A percentile compares a stretch with the other conserved stretches of the same genome.
Evolutionary conservation across 2,113 vertebrate species (phyloP).

Genomic region (Pterophyllum scalare): DNA sequence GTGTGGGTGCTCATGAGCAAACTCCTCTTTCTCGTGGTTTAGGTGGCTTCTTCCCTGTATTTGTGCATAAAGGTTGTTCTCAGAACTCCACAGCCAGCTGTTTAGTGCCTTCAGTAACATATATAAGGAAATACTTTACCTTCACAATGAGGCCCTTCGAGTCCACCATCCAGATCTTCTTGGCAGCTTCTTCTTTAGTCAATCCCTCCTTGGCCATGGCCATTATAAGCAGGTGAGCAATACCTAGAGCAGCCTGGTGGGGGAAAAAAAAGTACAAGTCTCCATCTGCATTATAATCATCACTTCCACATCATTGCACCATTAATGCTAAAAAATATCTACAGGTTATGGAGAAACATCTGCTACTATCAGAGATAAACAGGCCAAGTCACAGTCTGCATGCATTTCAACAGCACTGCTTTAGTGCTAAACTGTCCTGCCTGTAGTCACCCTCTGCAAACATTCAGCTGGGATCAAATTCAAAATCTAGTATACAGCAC

Average conservation of each 20-base stretch:
- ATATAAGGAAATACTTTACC: constrained; percentile 74
- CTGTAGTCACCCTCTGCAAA: too few relatives aligned
- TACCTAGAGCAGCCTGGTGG: constrained; percentile 92
- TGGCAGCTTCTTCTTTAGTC: constrained; percentile 84
- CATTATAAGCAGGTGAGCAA: constrained; percentile 93
- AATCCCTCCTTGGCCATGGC: constrained; percentile 93
- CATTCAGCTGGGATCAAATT: background rate
- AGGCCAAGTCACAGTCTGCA: background rate
- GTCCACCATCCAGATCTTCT: constrained; percentile 98
- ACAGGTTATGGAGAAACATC: background rate
- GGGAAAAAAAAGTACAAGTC: background rate
- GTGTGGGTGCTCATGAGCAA: constrained; percentile 91
- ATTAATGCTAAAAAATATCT: background rate
- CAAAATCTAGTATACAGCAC: background rate
- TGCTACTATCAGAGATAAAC: background rate
- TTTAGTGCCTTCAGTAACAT: background rate
- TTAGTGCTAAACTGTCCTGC: too few relatives aligned
- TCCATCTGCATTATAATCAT: background rate
- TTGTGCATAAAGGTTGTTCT: background rate
- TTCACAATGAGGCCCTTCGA: constrained; percentile 95
- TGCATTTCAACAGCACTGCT: background rate
- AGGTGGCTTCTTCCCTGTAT: constrained; percentile 89
- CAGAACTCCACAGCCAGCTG: background rate
- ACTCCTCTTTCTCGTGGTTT: constrained; percentile 93
- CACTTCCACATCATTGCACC: background rate